phyloP scores from a whole-genome alignment of 2,888 invertebrate genomes.

The Agrypnus murinus region DNA sequence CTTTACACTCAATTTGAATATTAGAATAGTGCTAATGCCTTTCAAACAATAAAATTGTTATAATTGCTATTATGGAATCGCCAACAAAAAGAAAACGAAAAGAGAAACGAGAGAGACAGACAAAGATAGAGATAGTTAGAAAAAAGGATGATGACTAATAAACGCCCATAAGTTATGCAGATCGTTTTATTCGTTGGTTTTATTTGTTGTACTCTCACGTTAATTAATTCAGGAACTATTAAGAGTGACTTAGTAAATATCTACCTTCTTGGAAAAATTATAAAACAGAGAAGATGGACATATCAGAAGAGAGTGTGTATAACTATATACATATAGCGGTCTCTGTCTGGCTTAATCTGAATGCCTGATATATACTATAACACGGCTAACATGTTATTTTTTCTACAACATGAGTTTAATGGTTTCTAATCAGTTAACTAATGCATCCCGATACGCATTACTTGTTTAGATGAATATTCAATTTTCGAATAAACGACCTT shows the following conservation, averaged over 20 bases:
- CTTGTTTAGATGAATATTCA: conserved; percentile 55
- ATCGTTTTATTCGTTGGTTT: conserved; percentile 10
- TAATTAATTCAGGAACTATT: conserved; percentile 23
- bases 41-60: background rate
- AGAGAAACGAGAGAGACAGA: background rate
- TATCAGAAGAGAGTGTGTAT: conserved; percentile 18
- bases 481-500: conserved; percentile 51
- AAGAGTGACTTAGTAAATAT: conserved; percentile 22
- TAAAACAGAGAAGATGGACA: conserved; percentile 13
- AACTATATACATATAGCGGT: too few species aligned
- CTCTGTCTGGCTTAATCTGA: conserved; percentile 27
- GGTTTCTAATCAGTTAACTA: conserved; percentile 54
- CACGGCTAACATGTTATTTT: conserved; percentile 46
- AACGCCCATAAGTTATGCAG: conserved; percentile 18
- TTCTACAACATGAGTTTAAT: conserved; percentile 50
- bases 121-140: too few species aligned
- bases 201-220: conserved; percentile 12
- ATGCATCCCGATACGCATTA: conserved; percentile 52
- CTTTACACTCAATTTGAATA: background rate
- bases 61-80: background rate
- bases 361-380: conserved; percentile 32
- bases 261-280: conserved; percentile 26
- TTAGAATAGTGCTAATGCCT: background rate
- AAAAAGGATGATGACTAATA: background rate
- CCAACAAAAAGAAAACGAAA: background rate